phyloP scores from a whole-genome alignment of 2,888 invertebrate genomes.

The Calameuta idolon region DNA sequence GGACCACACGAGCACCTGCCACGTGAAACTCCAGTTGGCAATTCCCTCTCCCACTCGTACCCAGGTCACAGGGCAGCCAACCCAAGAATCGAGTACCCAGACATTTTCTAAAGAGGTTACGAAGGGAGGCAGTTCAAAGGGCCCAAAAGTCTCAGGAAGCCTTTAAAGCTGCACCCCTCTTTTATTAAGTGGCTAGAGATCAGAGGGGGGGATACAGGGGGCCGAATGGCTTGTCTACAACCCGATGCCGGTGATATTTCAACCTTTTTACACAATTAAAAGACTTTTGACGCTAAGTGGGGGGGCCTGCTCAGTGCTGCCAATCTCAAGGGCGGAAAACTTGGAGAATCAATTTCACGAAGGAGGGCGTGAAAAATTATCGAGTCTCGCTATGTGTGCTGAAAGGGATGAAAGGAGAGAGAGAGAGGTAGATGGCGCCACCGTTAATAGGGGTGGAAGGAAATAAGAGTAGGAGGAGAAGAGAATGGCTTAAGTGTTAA shows the following conservation, averaged over 20 bases:
- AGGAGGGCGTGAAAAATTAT: conserved; percentile 36
- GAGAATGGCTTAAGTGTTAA: conserved; percentile 21
- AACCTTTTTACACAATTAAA: conserved; percentile 8
- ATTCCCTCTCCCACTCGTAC: too few species aligned
- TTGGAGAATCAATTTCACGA: conserved; percentile 34
- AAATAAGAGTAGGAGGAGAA: conserved; percentile 16
- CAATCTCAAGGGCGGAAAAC: conserved; percentile 22
- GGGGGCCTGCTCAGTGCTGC: neutral
- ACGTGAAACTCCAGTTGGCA: neutral
- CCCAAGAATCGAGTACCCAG: too few species aligned
- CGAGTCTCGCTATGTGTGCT: conserved; percentile 14
- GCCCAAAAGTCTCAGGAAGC: too few species aligned
- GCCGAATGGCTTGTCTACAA: neutral
- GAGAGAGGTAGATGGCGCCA: conserved; percentile 11
- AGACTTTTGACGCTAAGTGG: conserved; percentile 5
- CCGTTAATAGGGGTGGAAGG: too few species aligned
- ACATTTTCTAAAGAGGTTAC: too few species aligned
- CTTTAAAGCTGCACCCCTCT: too few species aligned
- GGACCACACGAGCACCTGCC: conserved; percentile 7
- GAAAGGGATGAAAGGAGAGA: conserved; percentile 11
- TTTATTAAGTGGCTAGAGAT: too few species aligned
- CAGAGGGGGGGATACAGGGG: too few species aligned
- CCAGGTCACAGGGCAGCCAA: too few species aligned
- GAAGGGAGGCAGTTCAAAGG: too few species aligned
- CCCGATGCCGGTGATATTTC: neutral